These are phyloP conservation scores for Nomada lathburiana DNA, from an alignment of 2,888 invertebrate species.

Conservation along the genomic window DNA sequence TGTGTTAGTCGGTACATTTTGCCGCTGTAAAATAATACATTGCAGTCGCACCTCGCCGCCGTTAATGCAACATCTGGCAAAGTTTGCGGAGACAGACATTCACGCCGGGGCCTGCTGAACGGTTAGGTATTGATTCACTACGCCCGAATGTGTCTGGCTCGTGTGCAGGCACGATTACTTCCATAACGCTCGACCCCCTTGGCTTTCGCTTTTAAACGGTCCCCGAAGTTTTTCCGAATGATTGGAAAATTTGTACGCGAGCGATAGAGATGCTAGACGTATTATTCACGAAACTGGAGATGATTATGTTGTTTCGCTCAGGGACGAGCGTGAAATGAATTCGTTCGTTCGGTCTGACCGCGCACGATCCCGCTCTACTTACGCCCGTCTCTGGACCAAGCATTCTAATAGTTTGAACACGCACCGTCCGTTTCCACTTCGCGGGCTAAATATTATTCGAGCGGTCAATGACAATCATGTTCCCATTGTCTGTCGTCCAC, in stretches of 20 bases:
- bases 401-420: neutral
- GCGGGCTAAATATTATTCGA: neutral
- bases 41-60: slow-evolving; percentile 40
- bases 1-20: slow-evolving; percentile 42
- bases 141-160: slow-evolving; percentile 8
- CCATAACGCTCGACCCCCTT: neutral
- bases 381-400: too few relatives aligned
- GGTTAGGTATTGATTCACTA: slow-evolving; percentile 50
- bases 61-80: slow-evolving; percentile 54
- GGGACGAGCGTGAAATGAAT: too few relatives aligned
- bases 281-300: too few relatives aligned
- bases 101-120: slow-evolving; percentile 23
- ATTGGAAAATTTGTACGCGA: too few relatives aligned
- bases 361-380: neutral
- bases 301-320: neutral
- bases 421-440: neutral
- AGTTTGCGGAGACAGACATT: slow-evolving; percentile 53
- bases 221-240: too few relatives aligned
- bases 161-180: neutral
- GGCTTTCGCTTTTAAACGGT: neutral
- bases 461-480: neutral
- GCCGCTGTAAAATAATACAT: slow-evolving; percentile 52
- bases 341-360: neutral
- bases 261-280: too few relatives aligned
- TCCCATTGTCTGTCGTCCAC: neutral